Base-by-base conservation (phyloP, 2,797 vertebrate genomes). In the Diceros bicornis region DNA sequence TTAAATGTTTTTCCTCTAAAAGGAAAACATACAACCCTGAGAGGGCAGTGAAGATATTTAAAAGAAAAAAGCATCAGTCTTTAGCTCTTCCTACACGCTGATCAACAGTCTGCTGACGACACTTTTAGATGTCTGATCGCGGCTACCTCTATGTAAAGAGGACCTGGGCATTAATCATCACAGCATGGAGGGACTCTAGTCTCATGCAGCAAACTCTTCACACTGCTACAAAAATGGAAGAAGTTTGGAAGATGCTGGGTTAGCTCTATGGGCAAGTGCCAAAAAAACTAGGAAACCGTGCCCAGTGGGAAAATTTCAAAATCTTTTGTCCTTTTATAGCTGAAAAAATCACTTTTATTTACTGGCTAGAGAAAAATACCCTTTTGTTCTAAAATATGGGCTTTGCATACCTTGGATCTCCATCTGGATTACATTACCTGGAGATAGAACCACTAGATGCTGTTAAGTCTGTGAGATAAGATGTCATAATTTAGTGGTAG, bases 251-350 rank as follows among this genome's bases (percentile, higher is more conserved):
- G 98, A 97, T 78, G 91, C 44, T 97, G 96, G 97, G 97, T 97
- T 97, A 97, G 97, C 25, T 98, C 97, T 98, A 97, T 93, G 98
- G 98, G 97, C 85, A 95, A 74, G 91, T 98, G 98, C 98, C 98
- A 98, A 96, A 98, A 97, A 68, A 98, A 97, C 96, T 98, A 98
- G 98, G 98, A 99, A 99, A 98, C 87, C 94, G 89, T 96, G 98
- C 97, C 98, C 92, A 97, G 55, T 69, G 93, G 94, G 97, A 99
- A 98, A 97, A 98, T 98, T 99, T 99, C 98, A 99, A 98, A 99
- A 98, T 98, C 97, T 98, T 98, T 98, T 99, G 99, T 99, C 99
- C 99, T 99, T 99, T 99, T 99, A 99, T 99, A 99, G 99, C 98
- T 99, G 98, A 99, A 99, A 99, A 99, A 99, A 98, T 99, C 98